Evolutionary conservation across 92 coral and sea anemone species (phyloP), one percentile per base, ranked within the genome.

Genomic region (Porites cylindrica): DNA sequence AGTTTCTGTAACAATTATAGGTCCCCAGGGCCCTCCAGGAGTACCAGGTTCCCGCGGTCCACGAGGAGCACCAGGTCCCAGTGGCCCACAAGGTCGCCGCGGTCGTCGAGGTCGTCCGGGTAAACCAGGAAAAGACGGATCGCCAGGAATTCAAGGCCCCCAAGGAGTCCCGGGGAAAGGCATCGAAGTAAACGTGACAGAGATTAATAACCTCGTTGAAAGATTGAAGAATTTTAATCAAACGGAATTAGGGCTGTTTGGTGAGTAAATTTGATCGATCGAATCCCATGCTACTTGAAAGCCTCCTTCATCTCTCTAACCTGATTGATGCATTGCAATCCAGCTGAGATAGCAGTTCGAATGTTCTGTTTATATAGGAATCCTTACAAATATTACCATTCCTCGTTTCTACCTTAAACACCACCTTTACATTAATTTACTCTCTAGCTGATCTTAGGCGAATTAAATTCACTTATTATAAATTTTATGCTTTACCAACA

Each of bases 121-220:
- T 20, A 79, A 83, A 7, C 66, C 89, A 16, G 92, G 92, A 56
- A 67, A 88, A 23, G 47, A 32, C 10, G 92, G 92, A 20, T 72
- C 74, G 10, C 82, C 84, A 8, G 92, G 92, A 0, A 70, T 20
- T 1, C n/a, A 18, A 11, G 92, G 92, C 2, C 81, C 81, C 0
- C 56, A 70, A 54, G 92, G 89, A 13, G 32, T 29, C 32, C 32
- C 32, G 32, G 32, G 32, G 32, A 29, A 29, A 29, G 32, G 32
- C 32, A 29, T 62, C 38, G 43, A 13, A 7, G 19, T 52, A 8
- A 64, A 78, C 47, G 86, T 73, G 3, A 58, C 78, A 11, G 7
- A 21, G 7, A 63, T 63, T 60, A 80, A 83, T 56, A 59, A 62
- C n/a, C 12, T 71, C 9, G 51, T 72, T 7, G 59, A 82, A 8